These are phyloP conservation scores for Falco concolor DNA, from an alignment of 2,797 vertebrate genomes.

Conservation along the genomic window DNA sequence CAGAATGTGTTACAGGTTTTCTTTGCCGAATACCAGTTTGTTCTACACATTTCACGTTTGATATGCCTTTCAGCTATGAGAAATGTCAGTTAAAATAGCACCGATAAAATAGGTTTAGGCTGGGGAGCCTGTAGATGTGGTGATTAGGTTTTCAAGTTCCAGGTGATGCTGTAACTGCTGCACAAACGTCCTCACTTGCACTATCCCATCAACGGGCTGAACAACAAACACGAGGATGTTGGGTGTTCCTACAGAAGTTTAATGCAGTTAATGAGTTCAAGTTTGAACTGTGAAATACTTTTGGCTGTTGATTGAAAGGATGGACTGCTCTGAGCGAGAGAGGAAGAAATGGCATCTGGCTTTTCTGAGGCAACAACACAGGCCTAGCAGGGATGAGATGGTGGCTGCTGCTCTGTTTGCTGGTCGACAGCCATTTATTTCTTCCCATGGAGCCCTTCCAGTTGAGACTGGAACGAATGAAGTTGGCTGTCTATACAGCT, in stretches of 20 bases:
- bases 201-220: not conserved
- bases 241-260: not conserved
- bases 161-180: not conserved
- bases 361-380: not conserved
- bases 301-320: not conserved
- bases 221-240: not conserved
- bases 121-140: not conserved
- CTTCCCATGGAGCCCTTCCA: not conserved
- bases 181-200: not conserved
- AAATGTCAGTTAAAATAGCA: not conserved
- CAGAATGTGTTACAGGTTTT: not conserved
- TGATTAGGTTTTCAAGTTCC: not conserved
- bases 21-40: not conserved
- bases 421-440: not conserved
- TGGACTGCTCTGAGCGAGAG: not conserved
- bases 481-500: not conserved
- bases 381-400: not conserved
- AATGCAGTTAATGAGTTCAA: not conserved
- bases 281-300: not conserved
- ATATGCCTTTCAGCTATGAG: not conserved
- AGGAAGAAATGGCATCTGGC: not conserved
- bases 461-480: not conserved
- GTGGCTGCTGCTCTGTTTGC: not conserved
- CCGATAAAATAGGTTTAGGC: not conserved
- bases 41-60: not conserved